These are phyloP conservation scores for Amphimedon queenslandica DNA, from an alignment of 37 sponge, comb jelly and placozoan genomes.

Conservation along the genomic window DNA sequence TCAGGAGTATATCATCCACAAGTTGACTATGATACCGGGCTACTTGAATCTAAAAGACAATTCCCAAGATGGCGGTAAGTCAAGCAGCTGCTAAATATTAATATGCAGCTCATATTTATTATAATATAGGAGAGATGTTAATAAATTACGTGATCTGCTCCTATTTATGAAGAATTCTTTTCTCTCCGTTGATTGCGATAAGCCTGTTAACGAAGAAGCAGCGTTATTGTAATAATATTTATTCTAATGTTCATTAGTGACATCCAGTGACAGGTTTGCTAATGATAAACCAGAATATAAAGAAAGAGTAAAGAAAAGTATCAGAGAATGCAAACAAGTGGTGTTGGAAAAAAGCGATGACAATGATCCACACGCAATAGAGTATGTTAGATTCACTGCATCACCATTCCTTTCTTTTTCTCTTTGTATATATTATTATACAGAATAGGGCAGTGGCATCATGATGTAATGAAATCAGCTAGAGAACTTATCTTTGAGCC, in stretches of 20 bases:
- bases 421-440: not conserved
- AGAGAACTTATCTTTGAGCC: conserved; percentile 64
- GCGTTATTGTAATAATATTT: conserved; percentile 53
- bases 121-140: conserved; percentile 36
- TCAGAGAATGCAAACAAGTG: conserved; percentile 40
- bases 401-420: too few relatives aligned
- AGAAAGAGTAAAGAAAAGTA: conserved; percentile 50
- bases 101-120: not conserved
- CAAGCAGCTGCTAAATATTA: not conserved
- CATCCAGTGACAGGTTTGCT: conserved; percentile 25
- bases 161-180: conserved; percentile 59
- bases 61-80: conserved; percentile 68
- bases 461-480: conserved; percentile 65
- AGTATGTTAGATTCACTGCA: too few relatives aligned
- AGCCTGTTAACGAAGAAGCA: conserved; percentile 59
- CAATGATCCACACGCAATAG: conserved; percentile 35
- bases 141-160: conserved; percentile 62
- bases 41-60: conserved; percentile 54
- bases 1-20: conserved; percentile 70
- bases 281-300: conserved; percentile 35
- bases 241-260: not conserved
- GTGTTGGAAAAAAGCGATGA: conserved; percentile 39
- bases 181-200: conserved; percentile 32
- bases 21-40: conserved; percentile 57
- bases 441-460: conserved; percentile 59